These are phyloP conservation scores for Trididemnum clinides DNA, from an alignment of 23 tunicate species.

Conservation along the genomic window DNA sequence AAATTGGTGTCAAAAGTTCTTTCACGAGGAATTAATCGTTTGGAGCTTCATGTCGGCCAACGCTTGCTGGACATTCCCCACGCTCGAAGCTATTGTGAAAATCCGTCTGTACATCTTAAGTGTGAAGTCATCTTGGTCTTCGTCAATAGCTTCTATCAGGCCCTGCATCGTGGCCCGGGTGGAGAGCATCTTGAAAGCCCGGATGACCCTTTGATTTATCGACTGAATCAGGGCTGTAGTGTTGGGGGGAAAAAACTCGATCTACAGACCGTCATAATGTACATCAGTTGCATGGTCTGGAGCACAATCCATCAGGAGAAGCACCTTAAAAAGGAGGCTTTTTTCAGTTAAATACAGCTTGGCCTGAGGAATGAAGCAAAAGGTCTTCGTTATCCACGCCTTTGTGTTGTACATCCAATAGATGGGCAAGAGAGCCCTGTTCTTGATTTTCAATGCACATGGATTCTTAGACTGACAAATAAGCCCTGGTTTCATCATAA, in stretches of 20 bases:
- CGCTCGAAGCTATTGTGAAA: neutral
- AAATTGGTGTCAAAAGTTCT: neutral
- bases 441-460: neutral
- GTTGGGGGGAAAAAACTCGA: neutral
- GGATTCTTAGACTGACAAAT: neutral
- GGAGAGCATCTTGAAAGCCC: neutral
- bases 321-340: neutral
- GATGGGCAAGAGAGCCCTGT: too few relatives aligned
- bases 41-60: too few relatives aligned
- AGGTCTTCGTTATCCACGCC: neutral
- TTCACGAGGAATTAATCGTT: neutral
- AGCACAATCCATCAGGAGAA: too few relatives aligned
- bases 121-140: too few relatives aligned
- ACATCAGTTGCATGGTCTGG: neutral
- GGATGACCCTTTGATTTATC: neutral
- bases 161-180: neutral
- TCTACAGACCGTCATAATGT: neutral
- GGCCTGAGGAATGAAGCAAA: neutral
- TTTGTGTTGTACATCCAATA: neutral
- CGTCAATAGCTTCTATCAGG: neutral
- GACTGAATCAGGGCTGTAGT: neutral
- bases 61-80: neutral
- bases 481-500: neutral
- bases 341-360: neutral
- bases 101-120: neutral